phyloP scores from a whole-genome alignment of 1,140 invertebrate species.

The Phymastichus coffea region DNA sequence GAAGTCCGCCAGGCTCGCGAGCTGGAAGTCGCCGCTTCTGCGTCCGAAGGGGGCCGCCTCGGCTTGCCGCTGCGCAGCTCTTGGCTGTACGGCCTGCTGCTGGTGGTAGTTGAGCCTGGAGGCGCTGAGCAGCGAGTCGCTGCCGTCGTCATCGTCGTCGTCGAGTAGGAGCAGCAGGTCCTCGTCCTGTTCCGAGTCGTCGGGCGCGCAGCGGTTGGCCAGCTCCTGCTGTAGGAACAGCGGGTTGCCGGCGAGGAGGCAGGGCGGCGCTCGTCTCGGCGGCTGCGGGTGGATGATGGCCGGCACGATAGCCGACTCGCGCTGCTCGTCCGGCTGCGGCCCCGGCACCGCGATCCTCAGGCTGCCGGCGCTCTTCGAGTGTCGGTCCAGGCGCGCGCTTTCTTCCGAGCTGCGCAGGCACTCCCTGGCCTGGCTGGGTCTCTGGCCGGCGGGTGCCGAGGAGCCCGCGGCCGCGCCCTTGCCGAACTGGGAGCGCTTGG shows the following conservation, averaged over 20 bases:
- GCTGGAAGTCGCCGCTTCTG: neutral
- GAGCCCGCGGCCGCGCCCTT: neutral
- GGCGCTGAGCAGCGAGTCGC: constrained; percentile 69
- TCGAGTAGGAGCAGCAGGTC: constrained; percentile 59
- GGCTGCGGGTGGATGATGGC: constrained; percentile 64
- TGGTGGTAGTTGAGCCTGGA: constrained; percentile 56
- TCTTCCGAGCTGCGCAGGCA: constrained; percentile 64
- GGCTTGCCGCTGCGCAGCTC: constrained; percentile 20
- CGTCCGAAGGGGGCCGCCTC: neutral
- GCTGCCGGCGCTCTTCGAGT: constrained; percentile 43
- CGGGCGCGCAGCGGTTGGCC: constrained; percentile 36
- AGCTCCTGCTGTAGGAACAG: neutral
- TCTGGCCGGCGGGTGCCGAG: neutral
- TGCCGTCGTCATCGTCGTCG: constrained; percentile 66
- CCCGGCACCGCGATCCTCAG: constrained; percentile 51
- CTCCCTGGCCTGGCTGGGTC: constrained; percentile 13
- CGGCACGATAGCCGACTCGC: constrained; percentile 64
- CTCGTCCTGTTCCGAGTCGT: constrained; percentile 62
- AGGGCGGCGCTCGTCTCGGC: constrained; percentile 54
- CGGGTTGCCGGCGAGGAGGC: neutral
- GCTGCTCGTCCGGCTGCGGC: constrained; percentile 38
- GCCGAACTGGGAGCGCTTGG: neutral
- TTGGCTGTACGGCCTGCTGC: neutral
- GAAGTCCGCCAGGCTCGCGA: constrained; percentile 17
- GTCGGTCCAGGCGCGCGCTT: constrained; percentile 49